phyloP scores from a whole-genome alignment of 2,113 vertebrate genomes.

The Oenanthe melanoleuca region DNA sequence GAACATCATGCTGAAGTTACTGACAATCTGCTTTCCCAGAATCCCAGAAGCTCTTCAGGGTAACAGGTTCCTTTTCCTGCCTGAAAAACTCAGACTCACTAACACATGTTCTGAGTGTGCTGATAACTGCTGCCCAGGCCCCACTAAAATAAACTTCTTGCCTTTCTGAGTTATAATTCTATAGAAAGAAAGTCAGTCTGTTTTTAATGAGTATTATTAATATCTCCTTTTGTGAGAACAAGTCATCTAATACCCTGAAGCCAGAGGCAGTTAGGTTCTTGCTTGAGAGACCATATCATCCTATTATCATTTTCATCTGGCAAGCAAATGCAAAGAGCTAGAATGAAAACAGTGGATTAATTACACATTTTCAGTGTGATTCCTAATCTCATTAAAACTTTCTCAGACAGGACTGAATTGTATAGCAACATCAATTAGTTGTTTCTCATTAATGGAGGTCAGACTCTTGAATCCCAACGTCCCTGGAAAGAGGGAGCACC shows the following conservation, averaged over 20 bases:
- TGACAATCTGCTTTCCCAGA: neutral
- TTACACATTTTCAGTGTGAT: neutral
- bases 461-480: fast-evolving
- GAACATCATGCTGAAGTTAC: fast-evolving
- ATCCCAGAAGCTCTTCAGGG: neutral
- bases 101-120: neutral
- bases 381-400: constrained; percentile 27
- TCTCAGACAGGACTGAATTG: neutral
- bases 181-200: neutral
- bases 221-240: constrained; percentile 37
- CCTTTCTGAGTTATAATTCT: neutral
- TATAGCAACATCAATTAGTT: neutral
- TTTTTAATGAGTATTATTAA: constrained; percentile 38
- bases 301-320: constrained; percentile 41
- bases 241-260: constrained; percentile 27
- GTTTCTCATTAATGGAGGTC: neutral
- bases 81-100: neutral
- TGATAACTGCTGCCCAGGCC: neutral
- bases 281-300: constrained; percentile 3
- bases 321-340: neutral
- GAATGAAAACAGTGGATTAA: neutral
- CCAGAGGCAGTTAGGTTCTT: constrained; percentile 25
- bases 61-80: neutral
- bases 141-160: neutral
- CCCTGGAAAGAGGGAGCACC: neutral